phyloP scores from a whole-genome alignment of 2,797 vertebrate species.

The Acrossocheilus wenchowensis region DNA sequence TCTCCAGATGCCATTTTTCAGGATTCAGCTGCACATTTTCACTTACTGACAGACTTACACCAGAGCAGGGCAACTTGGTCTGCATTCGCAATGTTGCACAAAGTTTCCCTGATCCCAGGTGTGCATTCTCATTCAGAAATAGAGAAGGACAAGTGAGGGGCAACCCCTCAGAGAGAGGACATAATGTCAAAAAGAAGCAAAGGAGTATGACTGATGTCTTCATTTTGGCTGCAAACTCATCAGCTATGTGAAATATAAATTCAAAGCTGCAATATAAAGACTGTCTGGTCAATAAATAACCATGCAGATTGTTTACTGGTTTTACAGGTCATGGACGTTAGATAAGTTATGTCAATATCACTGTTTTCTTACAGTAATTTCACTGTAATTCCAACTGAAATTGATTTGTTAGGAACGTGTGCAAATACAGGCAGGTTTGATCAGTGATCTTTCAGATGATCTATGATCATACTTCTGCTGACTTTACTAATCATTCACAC shows the following conservation, averaged over 20 bases:
- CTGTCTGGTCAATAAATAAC: neutral
- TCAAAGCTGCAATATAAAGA: neutral
- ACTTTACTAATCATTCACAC: neutral
- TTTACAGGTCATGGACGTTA: neutral
- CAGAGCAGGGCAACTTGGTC: neutral
- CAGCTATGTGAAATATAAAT: neutral
- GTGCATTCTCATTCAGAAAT: neutral
- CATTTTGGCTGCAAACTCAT: neutral
- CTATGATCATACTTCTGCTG: neutral
- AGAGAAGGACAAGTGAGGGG: neutral
- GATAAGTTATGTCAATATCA: neutral
- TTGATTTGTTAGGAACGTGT: neutral
- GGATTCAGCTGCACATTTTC: neutral
- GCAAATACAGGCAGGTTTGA: neutral
- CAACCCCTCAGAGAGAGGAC: too few relatives aligned
- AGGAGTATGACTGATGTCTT: neutral
- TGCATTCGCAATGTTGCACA: neutral
- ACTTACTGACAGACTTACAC: neutral
- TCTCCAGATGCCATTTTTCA: neutral
- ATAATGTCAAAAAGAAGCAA: neutral
- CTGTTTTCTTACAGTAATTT: neutral
- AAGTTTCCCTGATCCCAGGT: conserved; percentile 15
- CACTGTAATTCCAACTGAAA: neutral
- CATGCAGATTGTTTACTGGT: neutral
- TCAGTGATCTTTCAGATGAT: neutral